These are phyloP conservation scores for Planiliza haematocheilus DNA, from an alignment of 2,113 vertebrate species.

Conservation along the genomic window DNA sequence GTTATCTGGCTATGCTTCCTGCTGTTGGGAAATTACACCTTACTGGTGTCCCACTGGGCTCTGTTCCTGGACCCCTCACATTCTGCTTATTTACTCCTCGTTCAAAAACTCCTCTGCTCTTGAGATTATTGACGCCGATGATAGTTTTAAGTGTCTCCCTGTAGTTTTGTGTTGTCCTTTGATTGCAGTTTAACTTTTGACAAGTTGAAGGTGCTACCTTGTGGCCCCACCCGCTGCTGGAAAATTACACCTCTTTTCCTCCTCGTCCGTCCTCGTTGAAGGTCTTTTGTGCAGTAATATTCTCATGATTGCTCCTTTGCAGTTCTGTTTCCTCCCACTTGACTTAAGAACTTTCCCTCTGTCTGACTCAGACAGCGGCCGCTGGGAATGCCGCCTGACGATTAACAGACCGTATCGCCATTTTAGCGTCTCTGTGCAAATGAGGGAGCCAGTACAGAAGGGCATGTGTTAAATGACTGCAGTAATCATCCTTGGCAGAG, in stretches of 20 bases:
- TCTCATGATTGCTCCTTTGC: constrained; percentile 40
- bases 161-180: neutral
- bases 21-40: no score
- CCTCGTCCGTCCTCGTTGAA: constrained; percentile 17
- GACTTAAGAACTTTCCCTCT: constrained; percentile 39
- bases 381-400: constrained; percentile 40
- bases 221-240: neutral
- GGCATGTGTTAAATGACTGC: neutral
- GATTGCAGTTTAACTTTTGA: constrained; percentile 1
- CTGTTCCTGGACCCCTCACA: no score
- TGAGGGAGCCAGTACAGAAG: constrained; percentile 14
- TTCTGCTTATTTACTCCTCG: neutral
- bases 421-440: constrained; percentile 37
- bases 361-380: constrained; percentile 33
- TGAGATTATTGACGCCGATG: no score
- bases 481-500: neutral
- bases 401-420: constrained; percentile 53
- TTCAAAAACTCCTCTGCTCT: neutral
- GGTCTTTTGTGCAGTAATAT: constrained; percentile 24
- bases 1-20: no score
- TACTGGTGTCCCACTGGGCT: no score
- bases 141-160: neutral
- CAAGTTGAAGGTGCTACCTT: constrained; percentile 1
- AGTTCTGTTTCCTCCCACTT: constrained; percentile 46
- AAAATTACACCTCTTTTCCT: constrained; percentile 15